phyloP scores from a whole-genome alignment of 1,140 invertebrate genomes.

The Drosophila simulans region DNA sequence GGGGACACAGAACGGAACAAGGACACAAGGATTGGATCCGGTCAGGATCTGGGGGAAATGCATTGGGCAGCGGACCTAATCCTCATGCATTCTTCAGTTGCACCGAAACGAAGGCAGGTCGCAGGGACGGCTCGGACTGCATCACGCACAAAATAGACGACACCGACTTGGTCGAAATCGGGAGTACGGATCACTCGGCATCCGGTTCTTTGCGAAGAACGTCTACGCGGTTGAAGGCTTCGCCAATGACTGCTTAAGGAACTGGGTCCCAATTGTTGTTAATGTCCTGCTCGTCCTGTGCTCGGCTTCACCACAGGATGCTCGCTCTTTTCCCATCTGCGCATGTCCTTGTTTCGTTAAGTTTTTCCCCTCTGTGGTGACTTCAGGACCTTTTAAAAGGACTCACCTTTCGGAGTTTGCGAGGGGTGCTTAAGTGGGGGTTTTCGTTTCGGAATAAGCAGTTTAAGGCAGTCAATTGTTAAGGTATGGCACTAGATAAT shows the following conservation, averaged over 20 bases:
- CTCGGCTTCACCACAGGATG: constrained; percentile 26
- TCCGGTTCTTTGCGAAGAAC: constrained; percentile 44
- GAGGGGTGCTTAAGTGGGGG: constrained; percentile 3
- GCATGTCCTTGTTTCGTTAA: constrained; percentile 54
- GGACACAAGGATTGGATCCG: constrained; percentile 26
- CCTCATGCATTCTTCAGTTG: constrained; percentile 34
- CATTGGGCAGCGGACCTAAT: constrained; percentile 23
- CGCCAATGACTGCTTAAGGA: constrained; percentile 72
- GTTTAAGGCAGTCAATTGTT: background rate
- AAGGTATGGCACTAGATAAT: too few relatives aligned
- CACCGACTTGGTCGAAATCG: constrained; percentile 35
- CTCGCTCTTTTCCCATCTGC: constrained; percentile 12
- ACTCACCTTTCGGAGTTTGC: constrained; percentile 1
- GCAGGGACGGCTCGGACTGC: constrained; percentile 30
- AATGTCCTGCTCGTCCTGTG: constrained; percentile 11
- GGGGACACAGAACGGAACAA: constrained; percentile 5
- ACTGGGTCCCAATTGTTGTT: constrained; percentile 48
- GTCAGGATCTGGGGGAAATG: constrained; percentile 15
- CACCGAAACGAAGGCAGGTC: constrained; percentile 27
- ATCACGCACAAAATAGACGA: constrained; percentile 35
- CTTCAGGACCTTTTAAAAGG: background rate
- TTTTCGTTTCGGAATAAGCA: background rate
- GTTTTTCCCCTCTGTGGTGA: constrained; percentile 29
- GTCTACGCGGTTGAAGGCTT: constrained; percentile 70
- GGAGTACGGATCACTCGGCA: constrained; percentile 8